These are phyloP conservation scores for Drosophila ironensis DNA, from an alignment of 1,140 invertebrate genomes.

Conservation along the genomic window DNA sequence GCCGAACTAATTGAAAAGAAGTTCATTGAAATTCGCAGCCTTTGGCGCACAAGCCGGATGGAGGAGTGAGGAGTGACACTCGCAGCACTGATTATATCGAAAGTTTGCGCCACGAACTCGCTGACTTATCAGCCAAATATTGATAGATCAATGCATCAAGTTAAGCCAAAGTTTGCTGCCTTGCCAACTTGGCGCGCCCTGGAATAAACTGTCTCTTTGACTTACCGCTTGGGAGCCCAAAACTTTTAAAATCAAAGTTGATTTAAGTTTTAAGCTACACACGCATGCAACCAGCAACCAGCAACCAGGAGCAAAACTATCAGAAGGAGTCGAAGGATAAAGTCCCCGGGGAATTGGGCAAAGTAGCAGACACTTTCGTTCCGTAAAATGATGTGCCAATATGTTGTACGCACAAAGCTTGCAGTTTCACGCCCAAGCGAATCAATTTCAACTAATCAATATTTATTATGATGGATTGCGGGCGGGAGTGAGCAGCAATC, in stretches of 20 bases:
- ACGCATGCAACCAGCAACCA: slow-evolving; percentile 16
- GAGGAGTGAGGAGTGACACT: slow-evolving; percentile 40
- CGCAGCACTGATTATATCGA: slow-evolving; percentile 66
- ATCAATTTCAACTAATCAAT: slow-evolving; percentile 58
- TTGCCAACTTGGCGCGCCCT: slow-evolving; percentile 18
- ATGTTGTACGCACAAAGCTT: slow-evolving; percentile 29
- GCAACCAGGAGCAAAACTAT: background rate
- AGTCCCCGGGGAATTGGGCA: no score
- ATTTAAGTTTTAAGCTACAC: slow-evolving; percentile 53
- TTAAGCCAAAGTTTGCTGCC: slow-evolving; percentile 45
- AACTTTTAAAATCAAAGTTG: slow-evolving; percentile 72
- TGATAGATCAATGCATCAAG: slow-evolving; percentile 76
- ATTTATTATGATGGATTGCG: slow-evolving; percentile 52
- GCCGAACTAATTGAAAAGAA: slow-evolving; percentile 28
- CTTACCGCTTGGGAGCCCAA: slow-evolving; percentile 46
- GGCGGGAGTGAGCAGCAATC: no score
- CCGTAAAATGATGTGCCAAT: slow-evolving; percentile 46
- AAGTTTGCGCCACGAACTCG: slow-evolving; percentile 49
- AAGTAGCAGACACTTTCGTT: background rate
- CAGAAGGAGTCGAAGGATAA: background rate
- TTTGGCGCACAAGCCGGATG: background rate
- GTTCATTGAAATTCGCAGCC: background rate
- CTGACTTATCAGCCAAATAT: slow-evolving; percentile 73
- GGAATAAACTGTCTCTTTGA: slow-evolving; percentile 41
- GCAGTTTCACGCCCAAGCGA: no score